Conservation (phyloP, 1,140 invertebrate genomes). For the Yoshiicerus persimilis region DNA sequence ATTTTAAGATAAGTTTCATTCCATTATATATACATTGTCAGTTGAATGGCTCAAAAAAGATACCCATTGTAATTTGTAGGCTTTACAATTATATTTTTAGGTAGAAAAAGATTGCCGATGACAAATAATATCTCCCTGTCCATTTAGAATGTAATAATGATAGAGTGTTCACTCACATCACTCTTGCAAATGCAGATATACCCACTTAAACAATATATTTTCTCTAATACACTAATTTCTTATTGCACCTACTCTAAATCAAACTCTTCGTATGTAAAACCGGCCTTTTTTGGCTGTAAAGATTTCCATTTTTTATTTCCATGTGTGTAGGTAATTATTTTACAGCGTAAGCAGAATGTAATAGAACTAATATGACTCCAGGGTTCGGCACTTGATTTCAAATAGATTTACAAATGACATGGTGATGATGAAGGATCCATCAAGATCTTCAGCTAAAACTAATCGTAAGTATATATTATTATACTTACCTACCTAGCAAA, state of each 20-base stretch:
- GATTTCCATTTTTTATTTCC: not conserved
- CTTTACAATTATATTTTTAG: not conserved
- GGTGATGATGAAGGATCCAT: slow-evolving; percentile 21
- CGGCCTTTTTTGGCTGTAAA: not conserved
- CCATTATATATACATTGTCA: not conserved
- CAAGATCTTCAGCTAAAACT: not conserved
- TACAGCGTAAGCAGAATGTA: not conserved
- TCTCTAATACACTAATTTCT: not conserved
- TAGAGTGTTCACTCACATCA: slow-evolving; percentile 4
- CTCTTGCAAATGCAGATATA: not conserved
- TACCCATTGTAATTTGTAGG: not conserved
- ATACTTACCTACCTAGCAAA: not conserved
- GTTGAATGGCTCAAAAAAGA: not conserved
- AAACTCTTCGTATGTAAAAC: not conserved
- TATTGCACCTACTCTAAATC: not conserved
- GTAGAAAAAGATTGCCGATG: not conserved
- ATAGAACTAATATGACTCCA: not conserved
- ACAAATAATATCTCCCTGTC: slow-evolving; percentile 12
- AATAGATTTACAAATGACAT: slow-evolving; percentile 9
- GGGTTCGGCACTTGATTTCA: slow-evolving; percentile 18
- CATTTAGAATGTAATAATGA: slow-evolving; percentile 4
- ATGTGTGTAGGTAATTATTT: not conserved
- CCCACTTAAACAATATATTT: not conserved
- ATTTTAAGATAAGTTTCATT: slow-evolving; percentile 17
- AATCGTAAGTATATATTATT: not conserved